Percentiles rank a stretch among this genome's conserved stretches.
Conservation (phyloP, 2,888 invertebrate species). For the Macaria liturata region DNA sequence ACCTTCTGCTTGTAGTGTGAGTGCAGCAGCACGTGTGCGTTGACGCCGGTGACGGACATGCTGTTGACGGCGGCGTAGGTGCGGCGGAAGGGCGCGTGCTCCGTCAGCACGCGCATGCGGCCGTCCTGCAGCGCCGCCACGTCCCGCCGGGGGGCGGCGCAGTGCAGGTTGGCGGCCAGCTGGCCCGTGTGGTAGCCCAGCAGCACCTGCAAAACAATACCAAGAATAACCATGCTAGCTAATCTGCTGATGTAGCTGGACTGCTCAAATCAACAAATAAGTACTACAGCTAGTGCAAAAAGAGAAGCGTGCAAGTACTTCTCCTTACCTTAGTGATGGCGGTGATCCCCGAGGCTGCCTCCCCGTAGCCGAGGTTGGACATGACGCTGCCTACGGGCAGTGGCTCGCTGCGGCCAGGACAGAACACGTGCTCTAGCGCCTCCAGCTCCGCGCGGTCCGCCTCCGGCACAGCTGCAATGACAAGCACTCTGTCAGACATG, state of each 20-base stretch:
- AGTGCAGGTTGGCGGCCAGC: constrained; percentile 89
- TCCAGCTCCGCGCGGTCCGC: constrained; percentile 86
- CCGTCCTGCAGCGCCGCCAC: constrained; percentile 59
- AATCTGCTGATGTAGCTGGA: too few species aligned
- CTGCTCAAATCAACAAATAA: too few species aligned
- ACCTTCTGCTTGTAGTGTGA: constrained; percentile 56
- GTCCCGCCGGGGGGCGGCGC: constrained; percentile 76
- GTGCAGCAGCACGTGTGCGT: constrained; percentile 53
- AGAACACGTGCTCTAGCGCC: constrained; percentile 82
- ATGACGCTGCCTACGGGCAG: constrained; percentile 77
- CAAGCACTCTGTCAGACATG: too few species aligned
- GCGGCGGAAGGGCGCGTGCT: constrained; percentile 78
- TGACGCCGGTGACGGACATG: constrained; percentile 53
- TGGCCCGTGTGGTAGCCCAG: constrained; percentile 86
- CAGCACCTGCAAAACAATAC: constrained; percentile 38
- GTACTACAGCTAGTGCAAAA: too few species aligned
- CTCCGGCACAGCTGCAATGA: constrained; percentile 61
- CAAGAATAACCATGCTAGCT: too few species aligned
- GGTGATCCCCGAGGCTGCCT: constrained; percentile 70
- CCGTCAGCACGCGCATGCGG: constrained; percentile 81
- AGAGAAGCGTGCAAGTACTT: background rate
- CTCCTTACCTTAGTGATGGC: constrained; percentile 80
- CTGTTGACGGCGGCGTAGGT: constrained; percentile 59
- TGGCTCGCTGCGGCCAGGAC: constrained; percentile 76
- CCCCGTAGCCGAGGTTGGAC: constrained; percentile 62